Evolutionary conservation across 2,113 vertebrate species (phyloP).

Genomic region (Telmatochromis brachygnathus): DNA sequence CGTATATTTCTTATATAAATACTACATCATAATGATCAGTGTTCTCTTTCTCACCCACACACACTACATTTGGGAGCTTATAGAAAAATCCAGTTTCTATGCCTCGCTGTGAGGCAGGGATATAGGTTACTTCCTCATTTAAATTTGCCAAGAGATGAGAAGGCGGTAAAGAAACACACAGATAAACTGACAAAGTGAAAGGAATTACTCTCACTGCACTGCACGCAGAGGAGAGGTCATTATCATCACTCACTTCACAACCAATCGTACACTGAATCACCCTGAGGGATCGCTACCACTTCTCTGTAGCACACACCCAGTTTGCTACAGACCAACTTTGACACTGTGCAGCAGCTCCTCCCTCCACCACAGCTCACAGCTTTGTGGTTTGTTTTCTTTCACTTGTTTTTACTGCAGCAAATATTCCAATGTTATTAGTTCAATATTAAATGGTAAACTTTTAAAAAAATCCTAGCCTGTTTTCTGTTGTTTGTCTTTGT

Average conservation of each 20-base stretch:
- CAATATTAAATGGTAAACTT: neutral
- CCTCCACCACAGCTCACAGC: neutral
- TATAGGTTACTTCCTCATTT: constrained; percentile 29
- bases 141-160: constrained; percentile 44
- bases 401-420: neutral
- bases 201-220: constrained; percentile 43
- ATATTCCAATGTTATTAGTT: neutral
- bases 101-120: neutral
- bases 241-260: constrained; percentile 57
- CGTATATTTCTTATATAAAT: neutral
- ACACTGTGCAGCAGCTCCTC: neutral
- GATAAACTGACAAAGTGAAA: constrained; percentile 59
- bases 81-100: neutral
- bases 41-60: neutral
- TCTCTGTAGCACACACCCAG: constrained; percentile 5
- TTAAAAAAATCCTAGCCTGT: neutral
- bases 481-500: too few relatives aligned
- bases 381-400: neutral
- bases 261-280: constrained; percentile 32
- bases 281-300: constrained; percentile 37
- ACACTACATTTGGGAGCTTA: neutral
- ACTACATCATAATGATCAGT: neutral
- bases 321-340: neutral
- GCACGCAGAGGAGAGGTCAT: constrained; percentile 56
- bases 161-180: constrained; percentile 34